Percentiles rank a stretch among this genome's conserved stretches.
Evolutionary conservation across 2,113 vertebrate genomes (phyloP).

Genomic region (Hyperopisus bebe): DNA sequence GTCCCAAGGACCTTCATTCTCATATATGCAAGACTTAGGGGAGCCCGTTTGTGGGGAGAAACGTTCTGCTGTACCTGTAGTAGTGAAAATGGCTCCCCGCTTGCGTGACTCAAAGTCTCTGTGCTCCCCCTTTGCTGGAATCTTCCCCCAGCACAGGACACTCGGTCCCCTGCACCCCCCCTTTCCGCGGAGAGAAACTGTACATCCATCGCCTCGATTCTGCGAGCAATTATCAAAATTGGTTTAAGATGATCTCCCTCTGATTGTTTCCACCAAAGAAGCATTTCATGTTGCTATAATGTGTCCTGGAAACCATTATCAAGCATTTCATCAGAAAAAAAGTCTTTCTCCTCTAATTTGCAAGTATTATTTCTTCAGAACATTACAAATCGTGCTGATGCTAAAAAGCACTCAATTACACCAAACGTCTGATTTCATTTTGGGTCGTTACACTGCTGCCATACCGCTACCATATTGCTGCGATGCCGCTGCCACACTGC

Average conservation of each 20-base stretch:
- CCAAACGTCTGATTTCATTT: not conserved
- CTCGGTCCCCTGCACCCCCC: not conserved
- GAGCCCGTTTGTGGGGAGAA: too few relatives aligned
- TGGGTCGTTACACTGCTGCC: not conserved
- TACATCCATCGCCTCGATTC: not conserved
- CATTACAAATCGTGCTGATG: not conserved
- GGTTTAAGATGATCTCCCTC: not conserved
- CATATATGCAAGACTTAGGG: not conserved
- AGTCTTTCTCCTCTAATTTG: not conserved
- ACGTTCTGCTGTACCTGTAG: too few relatives aligned
- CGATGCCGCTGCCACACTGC: not conserved
- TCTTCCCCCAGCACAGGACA: not conserved
- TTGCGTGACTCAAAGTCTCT: not conserved
- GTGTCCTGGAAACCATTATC: not conserved
- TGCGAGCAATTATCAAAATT: not conserved
- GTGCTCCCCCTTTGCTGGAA: not conserved
- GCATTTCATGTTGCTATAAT: not conserved
- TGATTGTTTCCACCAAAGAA: not conserved
- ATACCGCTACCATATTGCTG: not conserved
- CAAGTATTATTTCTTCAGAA: not conserved
- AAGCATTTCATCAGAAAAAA: not conserved
- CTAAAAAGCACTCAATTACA: not conserved
- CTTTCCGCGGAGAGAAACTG: not conserved
- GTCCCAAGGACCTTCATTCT: not conserved
- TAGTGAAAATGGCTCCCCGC: not conserved